A percentile compares a stretch with the other conserved stretches of the same genome.
These are phyloP conservation scores for Pycnonotus jocosus DNA, from an alignment of 2,113 vertebrate genomes.

Conservation along the genomic window DNA sequence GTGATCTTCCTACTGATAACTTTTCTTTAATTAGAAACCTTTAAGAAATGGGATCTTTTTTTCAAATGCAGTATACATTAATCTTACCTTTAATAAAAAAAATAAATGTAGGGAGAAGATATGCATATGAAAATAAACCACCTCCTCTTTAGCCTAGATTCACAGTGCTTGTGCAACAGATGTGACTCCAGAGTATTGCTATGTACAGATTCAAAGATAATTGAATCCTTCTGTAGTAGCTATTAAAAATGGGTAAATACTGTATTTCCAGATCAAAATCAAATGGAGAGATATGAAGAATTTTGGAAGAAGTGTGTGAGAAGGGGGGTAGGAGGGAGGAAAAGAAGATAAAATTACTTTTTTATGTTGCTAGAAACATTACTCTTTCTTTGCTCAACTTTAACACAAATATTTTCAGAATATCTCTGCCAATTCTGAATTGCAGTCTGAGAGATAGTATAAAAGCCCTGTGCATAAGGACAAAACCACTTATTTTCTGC, in stretches of 20 bases:
- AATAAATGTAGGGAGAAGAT: background rate
- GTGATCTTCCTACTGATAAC: background rate
- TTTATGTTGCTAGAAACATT: background rate
- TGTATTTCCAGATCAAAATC: slow-evolving; percentile 8
- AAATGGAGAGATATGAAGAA: background rate
- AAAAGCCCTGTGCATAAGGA: background rate
- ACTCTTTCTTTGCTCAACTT: background rate
- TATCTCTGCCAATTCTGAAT: background rate
- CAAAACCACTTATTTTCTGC: background rate
- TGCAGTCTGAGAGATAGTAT: background rate
- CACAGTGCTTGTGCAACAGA: slow-evolving; percentile 27
- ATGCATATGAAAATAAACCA: background rate
- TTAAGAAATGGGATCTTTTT: background rate
- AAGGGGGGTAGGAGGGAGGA: background rate
- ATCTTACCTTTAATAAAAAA: background rate
- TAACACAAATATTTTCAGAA: background rate
- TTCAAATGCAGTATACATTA: background rate
- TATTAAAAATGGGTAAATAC: slow-evolving; percentile 10
- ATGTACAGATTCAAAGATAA: background rate
- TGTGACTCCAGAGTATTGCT: slow-evolving; percentile 6
- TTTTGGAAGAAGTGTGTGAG: background rate
- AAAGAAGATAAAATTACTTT: background rate
- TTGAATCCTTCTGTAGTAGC: slow-evolving; percentile 32
- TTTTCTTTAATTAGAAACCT: background rate
- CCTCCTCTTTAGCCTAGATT: slow-evolving; percentile 21